Base-by-base conservation (phyloP, 2,113 vertebrate genomes). In the Mormyrus iriodes region DNA sequence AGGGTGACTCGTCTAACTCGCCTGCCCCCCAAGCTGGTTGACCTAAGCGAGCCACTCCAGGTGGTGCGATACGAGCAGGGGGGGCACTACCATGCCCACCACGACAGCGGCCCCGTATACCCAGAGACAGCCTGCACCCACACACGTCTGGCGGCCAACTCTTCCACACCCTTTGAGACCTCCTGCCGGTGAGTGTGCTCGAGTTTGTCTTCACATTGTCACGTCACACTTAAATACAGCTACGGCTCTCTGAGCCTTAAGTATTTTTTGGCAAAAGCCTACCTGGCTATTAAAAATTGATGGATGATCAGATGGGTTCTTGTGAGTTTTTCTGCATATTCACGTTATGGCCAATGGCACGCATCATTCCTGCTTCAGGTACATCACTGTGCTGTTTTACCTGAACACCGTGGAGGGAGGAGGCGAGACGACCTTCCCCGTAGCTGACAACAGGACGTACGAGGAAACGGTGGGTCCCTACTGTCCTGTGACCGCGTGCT, bases 371-470 rank as follows among this genome's bases (percentile, higher is more conserved):
- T 93, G 91, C 96, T 95, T 91, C 94, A 99, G 98, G 95, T 99
- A 99, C 83, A 97, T 98, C 94, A 99, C 98, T 0, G 97, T 99
- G 93, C 97, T 99, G 93, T 98, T 99, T 96, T 99, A 99, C 96
- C 95, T 99, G 95, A 99, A 99, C 96, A 98, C 97, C 83, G 98
- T 99, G 92, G 97, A 97, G n/a, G 97, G 96, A 89, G 98, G 98
- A 52, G 98, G 98, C 0, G 98, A 99, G 94, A 99, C 98, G 0
- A 97, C 97, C 90, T 99, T 99, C 94, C 98, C 98, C 91, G 97
- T 99, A 85, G 98, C 98, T 91, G 98, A 99, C 94, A 99, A 99
- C 96, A 98, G 98, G 94, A 99, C 98, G 0, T 99, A 98, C 0
- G 98, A 99, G 91, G 98, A 99, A 95, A 95, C 96, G 97, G 98